phyloP scores from a whole-genome alignment of 2,888 invertebrate genomes.

The Adelognathus sp. region DNA sequence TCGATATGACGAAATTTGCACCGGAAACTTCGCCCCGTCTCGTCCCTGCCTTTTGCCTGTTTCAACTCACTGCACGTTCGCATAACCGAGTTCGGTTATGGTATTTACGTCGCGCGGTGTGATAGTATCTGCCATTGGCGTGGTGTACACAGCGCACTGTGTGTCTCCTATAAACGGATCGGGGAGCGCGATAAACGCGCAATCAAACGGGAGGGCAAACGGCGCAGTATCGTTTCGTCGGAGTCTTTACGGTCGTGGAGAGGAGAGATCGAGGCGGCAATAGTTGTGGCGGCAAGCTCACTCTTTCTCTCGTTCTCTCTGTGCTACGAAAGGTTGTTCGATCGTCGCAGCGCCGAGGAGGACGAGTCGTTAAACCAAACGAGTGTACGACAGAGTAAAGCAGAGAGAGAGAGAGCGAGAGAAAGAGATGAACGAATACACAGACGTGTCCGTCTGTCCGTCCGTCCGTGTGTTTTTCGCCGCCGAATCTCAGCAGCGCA shows the following conservation, averaged over 20 bases:
- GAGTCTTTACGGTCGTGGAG: conserved; percentile 56
- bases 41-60: conserved; percentile 33
- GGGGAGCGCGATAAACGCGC: conserved; percentile 58
- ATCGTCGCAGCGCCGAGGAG: conserved; percentile 20
- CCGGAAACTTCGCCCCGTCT: conserved; percentile 43
- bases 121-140: not conserved
- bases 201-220: conserved; percentile 60
- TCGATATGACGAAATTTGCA: conserved; percentile 20
- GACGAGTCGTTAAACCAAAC: conserved; percentile 56
- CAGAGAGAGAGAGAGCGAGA: conserved; percentile 33
- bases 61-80: not conserved
- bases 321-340: conserved; percentile 42
- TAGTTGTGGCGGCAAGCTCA: conserved; percentile 48
- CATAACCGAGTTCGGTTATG: conserved; percentile 11
- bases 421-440: too few relatives aligned
- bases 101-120: not conserved
- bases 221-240: conserved; percentile 57
- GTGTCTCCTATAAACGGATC: conserved; percentile 55
- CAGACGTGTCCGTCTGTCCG: too few relatives aligned
- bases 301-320: conserved; percentile 30
- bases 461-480: conserved; percentile 74
- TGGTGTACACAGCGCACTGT: not conserved
- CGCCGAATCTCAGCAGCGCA: conserved; percentile 68
- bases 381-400: conserved; percentile 47
- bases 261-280: conserved; percentile 48